Conservation (phyloP, 2,888 invertebrate species). For the Sussaba pulchella region DNA sequence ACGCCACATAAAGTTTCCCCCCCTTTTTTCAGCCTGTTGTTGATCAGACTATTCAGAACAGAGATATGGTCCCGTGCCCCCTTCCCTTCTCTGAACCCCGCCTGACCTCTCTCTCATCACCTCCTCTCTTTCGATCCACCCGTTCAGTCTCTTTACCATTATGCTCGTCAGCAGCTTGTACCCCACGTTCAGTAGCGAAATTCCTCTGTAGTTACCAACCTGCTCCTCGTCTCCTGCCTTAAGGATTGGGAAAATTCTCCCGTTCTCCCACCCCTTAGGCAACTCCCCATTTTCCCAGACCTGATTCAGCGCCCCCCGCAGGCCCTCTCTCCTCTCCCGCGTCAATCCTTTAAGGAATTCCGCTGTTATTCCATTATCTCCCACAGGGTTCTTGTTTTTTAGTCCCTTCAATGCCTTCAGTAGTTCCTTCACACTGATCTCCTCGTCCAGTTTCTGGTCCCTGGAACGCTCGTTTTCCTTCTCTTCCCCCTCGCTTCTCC, state of each 20-base stretch:
- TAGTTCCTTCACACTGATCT: background rate
- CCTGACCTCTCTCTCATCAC: slow-evolving; percentile 38
- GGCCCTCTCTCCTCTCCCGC: background rate
- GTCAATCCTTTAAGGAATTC: background rate
- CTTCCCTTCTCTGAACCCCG: slow-evolving; percentile 24
- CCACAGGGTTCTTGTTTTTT: background rate
- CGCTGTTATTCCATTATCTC: background rate
- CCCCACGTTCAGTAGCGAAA: background rate
- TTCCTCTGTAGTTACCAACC: background rate
- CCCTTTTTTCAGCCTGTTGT: slow-evolving; percentile 25
- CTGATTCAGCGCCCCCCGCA: background rate
- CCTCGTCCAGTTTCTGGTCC: background rate
- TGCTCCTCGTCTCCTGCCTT: background rate
- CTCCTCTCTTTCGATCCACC: slow-evolving; percentile 21
- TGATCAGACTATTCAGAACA: slow-evolving; percentile 47
- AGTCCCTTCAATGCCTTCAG: background rate
- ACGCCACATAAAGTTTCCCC: slow-evolving; percentile 28
- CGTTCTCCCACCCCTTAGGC: background rate
- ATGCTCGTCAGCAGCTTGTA: slow-evolving; percentile 25
- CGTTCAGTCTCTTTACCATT: background rate
- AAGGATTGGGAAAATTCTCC: background rate
- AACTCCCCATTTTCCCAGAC: background rate
- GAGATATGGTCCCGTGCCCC: slow-evolving; percentile 51
- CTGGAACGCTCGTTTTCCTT: background rate
- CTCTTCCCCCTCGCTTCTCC: background rate